Evolutionary conservation across 2,113 vertebrate species (phyloP), one percentile per base, ranked within the genome.

Genomic region (Xenopus laevis): DNA sequence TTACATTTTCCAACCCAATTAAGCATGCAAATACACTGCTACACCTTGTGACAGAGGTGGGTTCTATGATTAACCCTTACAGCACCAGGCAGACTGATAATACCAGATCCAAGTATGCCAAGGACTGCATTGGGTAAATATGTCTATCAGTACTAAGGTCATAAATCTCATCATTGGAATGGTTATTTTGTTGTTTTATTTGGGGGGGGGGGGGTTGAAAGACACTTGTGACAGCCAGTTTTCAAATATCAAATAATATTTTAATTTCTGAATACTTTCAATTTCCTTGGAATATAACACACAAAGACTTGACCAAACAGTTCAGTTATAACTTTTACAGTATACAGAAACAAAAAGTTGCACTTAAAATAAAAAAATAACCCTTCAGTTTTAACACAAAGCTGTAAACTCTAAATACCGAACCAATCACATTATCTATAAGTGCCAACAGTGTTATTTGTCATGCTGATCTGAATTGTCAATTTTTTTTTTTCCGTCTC

Each of bases 231-330:
- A 92, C 88, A 89, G 87, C 86, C 87, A 89, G 81, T 81, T 87
- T 91, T 91, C 91, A 92, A 90, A 92, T 92, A 93, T 91, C 91
- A 93, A 92, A 93, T 93, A 92, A 92, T 92, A 92, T 90, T 93
- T 92, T 93, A 92, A 92, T 92, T 91, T 91, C 90, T 91, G 89
- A 92, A 93, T 90, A 93, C 91, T 93, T 94, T 92, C 89, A 91
- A 89, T 91, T 92, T n/a, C 90, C 89, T 92, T 92, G 90, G 88
- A 92, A 93, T 93, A 92, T 93, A 91, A 92, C 91, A 92, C 91
- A 93, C 88, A 92, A 91, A 90, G 91, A 92, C 91, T 93, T 85
- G 91, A 93, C 92, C 91, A 92, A 92, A 93, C 91, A 93, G 87
- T 91, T 92, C 90, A 91, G 90, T 91, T 92, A 92, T 92, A 94